Base-by-base conservation (phyloP, 2,113 vertebrate species). In the Actinemys pallida region DNA sequence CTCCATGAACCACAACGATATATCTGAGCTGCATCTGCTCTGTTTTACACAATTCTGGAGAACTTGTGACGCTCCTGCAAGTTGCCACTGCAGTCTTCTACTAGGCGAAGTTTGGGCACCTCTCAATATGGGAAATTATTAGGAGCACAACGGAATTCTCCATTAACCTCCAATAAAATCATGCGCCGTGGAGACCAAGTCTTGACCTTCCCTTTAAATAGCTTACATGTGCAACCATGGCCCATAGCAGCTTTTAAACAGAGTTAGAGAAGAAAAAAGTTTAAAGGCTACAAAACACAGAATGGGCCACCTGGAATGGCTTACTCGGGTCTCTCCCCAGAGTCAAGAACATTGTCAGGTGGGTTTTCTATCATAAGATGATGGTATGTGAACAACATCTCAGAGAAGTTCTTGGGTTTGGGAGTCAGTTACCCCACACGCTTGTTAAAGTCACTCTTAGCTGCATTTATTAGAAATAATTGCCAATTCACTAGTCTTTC, bases 11-110 rank as follows among this genome's bases (percentile, higher is more conserved):
- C 22, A 76, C 10, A 76, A 14, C 42, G 47, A 13, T 42, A 9
- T 1, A 0, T 82, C 29, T 65, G 11, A 78, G 24, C 45, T n/a
- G 59, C 1, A 0, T 12, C n/a, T 16, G 27, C 1, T 5, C 19
- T 5, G n/a, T 2, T 29, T 93, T 81, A 52, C 12, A 2, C 0
- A 0, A 10, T 14, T 59, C 76, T 42, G 79, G 81, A 57, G 52
- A 88, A 65, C 10, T 47, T 65, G 69, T 35, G 88, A 35, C 87
- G 86, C 12, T 87, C 39, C 47, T 42, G 35, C 2, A 31, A 47
- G 13, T 31, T 81, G 76, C 24, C 76, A 31, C 4, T 49, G 14
- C 56, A 42, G 52, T 53, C 89, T 29, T 27, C 59, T 72, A 45
- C 5, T 25, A 79, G 3, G 83, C 0, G 7, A 72, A 57, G 47